A percentile compares a stretch with the other conserved stretches of the same genome.
Evolutionary conservation across 2,888 invertebrate species (phyloP).

Genomic region (Bhutanitis thaidina): DNA sequence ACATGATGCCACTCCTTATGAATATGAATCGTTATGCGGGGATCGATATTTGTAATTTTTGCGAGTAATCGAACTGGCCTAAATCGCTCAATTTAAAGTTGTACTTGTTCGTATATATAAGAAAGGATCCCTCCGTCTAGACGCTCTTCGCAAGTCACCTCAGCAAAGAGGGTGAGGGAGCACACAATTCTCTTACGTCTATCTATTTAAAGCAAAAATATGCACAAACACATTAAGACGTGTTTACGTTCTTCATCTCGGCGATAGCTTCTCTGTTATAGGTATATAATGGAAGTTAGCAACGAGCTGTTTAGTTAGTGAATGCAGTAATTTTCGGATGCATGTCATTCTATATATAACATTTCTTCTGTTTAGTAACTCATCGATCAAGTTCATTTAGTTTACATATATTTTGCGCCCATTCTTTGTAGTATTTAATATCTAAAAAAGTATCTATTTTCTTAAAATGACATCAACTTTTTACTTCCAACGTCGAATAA

Average conservation of each 20-base stretch:
- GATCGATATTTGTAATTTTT: not conserved
- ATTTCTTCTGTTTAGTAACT: no score
- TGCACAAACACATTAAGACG: constrained; percentile 55
- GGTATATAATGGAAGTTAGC: not conserved
- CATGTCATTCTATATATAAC: no score
- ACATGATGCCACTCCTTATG: no score
- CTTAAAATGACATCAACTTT: not conserved
- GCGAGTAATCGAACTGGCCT: constrained; percentile 8
- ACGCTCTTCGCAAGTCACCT: constrained; percentile 71
- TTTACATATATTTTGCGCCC: no score
- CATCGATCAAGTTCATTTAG: no score
- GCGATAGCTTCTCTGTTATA: constrained; percentile 15
- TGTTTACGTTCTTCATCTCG: constrained; percentile 32
- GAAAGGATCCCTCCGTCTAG: constrained; percentile 72
- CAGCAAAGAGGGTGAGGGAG: constrained; percentile 66
- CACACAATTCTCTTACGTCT: constrained; percentile 61
- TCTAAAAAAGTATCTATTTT: no score
- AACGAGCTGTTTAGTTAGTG: no score
- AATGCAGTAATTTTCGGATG: no score
- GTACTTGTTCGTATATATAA: constrained; percentile 33
- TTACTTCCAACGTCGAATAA: constrained; percentile 5
- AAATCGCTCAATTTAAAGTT: constrained; percentile 22
- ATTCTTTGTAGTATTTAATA: no score
- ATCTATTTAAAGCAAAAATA: constrained; percentile 69
- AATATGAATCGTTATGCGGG: no score